A percentile compares a stretch with the other conserved stretches of the same genome.
Evolutionary conservation across 2,888 invertebrate species (phyloP).

Genomic region (Andricus curvator): DNA sequence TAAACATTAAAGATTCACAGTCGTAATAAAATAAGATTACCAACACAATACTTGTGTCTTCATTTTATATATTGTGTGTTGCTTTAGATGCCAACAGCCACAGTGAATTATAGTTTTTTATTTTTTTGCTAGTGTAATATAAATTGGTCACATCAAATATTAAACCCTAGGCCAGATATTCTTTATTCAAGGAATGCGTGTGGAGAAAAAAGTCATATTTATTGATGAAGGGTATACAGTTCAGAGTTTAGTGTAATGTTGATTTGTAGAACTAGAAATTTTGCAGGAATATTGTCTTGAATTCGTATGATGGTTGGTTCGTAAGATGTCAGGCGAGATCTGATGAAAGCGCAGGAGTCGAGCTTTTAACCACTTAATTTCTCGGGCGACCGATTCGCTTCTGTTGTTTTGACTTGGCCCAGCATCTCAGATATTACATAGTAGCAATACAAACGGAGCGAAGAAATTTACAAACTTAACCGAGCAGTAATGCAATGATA

Average conservation of each 20-base stretch:
- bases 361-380: constrained; percentile 20
- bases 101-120: not conserved
- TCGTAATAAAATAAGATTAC: constrained; percentile 19
- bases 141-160: not conserved
- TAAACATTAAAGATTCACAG: constrained; percentile 24
- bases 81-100: not conserved
- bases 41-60: not conserved
- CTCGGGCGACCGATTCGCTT: constrained; percentile 20
- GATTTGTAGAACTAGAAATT: not conserved
- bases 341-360: constrained; percentile 17
- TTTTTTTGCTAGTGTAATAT: not conserved
- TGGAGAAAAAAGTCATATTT: not conserved
- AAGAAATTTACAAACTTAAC: constrained; percentile 31
- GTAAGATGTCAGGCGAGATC: not conserved
- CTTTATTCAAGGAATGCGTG: not conserved
- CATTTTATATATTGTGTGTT: constrained; percentile 10
- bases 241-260: not conserved
- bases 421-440: constrained; percentile 30
- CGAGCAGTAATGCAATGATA: constrained; percentile 35
- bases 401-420: constrained; percentile 25
- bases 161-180: not conserved
- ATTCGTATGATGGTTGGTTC: not conserved
- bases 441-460: constrained; percentile 22
- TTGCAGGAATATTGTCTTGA: not conserved
- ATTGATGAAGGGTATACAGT: not conserved